phyloP scores from a whole-genome alignment of 2,888 invertebrate species.

The Pycnomerus fuliginosus region DNA sequence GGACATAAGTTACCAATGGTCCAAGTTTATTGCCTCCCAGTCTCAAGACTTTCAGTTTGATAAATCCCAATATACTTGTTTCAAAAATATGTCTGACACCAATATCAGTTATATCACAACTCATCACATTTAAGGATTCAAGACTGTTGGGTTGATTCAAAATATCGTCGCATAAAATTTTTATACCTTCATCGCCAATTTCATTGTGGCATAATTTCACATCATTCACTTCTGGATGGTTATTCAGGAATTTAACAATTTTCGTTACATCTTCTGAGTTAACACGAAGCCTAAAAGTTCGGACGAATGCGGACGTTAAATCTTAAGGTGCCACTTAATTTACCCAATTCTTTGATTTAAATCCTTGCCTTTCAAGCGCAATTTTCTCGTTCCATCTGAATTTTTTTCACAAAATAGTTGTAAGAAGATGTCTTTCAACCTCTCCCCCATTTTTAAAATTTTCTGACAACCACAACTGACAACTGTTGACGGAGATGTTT shows the following conservation, averaged over 20 bases:
- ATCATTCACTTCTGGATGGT: conserved; percentile 54
- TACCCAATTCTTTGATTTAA: conserved; percentile 52
- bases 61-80: conserved; percentile 22
- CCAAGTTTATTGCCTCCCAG: conserved; percentile 63
- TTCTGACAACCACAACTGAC: no score
- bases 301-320: no score
- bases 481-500: no score
- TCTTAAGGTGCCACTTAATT: conserved; percentile 5
- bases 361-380: conserved; percentile 58
- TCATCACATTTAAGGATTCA: conserved; percentile 58
- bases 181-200: conserved; percentile 57
- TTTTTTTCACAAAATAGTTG: conserved; percentile 54
- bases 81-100: conserved; percentile 48
- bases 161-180: conserved; percentile 51
- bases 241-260: conserved; percentile 54
- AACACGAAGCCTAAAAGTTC: conserved; percentile 50
- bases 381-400: conserved; percentile 56
- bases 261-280: conserved; percentile 55
- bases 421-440: conserved; percentile 41
- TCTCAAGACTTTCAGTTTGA: conserved; percentile 57
- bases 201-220: conserved; percentile 60
- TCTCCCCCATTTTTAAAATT: conserved; percentile 1
- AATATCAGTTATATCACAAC: conserved; percentile 55
- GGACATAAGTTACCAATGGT: conserved; percentile 43
- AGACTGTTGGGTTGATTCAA: conserved; percentile 55